Base-by-base conservation (phyloP, 2,797 vertebrate species). In the Chelon labrosus region DNA sequence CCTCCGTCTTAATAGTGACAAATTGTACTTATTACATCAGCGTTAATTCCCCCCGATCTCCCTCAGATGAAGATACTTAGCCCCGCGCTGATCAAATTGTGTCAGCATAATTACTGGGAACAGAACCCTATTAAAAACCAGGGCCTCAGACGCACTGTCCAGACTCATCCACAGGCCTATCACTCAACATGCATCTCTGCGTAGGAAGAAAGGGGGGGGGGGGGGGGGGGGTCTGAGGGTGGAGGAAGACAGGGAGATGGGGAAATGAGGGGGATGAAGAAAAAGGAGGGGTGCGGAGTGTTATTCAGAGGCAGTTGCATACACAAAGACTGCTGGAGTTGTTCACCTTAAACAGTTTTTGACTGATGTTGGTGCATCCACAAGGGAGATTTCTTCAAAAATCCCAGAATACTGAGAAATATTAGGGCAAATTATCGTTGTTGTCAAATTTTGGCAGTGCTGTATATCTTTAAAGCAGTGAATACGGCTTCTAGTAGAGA, bases 21-120 rank as follows among this genome's bases (percentile, higher is more conserved):
- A 96, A 98, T 96, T 95, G 95, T 94, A 93, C 96, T 97, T 97
- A 97, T 95, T 96, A 96, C 95, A 96, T 96, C 95, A 96, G 95
- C 92, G 94, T 96, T 97, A 96, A 97, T 97, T 97, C 94, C 94
- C 94, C 93, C 89, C 68, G 90, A 95, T 96, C 95, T 94, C 92
- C 94, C 94, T 95, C 95, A 95, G 94, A 97, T 96, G 94, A 97
- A 97, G 96, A 97, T 96, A 95, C 95, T 97, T 97, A 96, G 95
- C 94, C 93, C 92, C 59, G 92, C 80, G 67, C 95, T 96, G 96
- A 97, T 97, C 96, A 96, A 96, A 96, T 96, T 95, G 92, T 96
- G 95, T 95, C 88, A 79, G 93, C 92, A 92, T 97, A 98, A 98
- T 97, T 96, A 96, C 95, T 97, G 94, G 92, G 95, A 95, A 95